These are phyloP conservation scores for Coluber constrictor DNA, from an alignment of 2,797 vertebrate species.

Conservation along the genomic window DNA sequence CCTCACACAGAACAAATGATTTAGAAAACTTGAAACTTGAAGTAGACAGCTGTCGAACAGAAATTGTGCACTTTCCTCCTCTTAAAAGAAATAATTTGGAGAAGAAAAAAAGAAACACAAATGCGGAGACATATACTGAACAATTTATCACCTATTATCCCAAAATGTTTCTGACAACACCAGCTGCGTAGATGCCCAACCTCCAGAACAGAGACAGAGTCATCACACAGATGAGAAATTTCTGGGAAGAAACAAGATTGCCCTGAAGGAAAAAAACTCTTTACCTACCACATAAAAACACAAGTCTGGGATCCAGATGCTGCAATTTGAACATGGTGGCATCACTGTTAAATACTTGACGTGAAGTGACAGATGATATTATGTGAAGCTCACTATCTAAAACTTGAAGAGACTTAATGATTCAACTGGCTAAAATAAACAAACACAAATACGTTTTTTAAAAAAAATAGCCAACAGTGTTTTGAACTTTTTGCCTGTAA, in stretches of 20 bases:
- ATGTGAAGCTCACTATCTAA: conserved; percentile 51
- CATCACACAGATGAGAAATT: conserved; percentile 77
- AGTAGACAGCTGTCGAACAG: neutral
- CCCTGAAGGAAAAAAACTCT: conserved; percentile 54
- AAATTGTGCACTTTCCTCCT: neutral
- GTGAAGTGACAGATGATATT: conserved; percentile 56
- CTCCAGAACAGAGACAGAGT: conserved; percentile 57
- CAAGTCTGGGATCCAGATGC: conserved; percentile 60
- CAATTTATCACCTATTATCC: neutral
- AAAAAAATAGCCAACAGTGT: conserved; percentile 24
- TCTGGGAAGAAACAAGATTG: conserved; percentile 68
- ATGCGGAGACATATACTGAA: neutral
- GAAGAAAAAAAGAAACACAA: neutral
- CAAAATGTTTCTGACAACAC: conserved; percentile 49
- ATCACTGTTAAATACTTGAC: conserved; percentile 50
- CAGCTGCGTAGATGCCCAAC: conserved; percentile 44
- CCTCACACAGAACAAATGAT: neutral
- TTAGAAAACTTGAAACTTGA: neutral
- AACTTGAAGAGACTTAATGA: conserved; percentile 39
- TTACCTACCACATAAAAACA: conserved; percentile 48
- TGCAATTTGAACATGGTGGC: conserved; percentile 51
- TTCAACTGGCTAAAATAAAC: conserved; percentile 53
- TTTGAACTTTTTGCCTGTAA: conserved; percentile 50
- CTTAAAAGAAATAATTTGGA: neutral
- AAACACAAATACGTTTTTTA: conserved; percentile 24